Conservation (phyloP, 2,113 vertebrate genomes). For the Phalacrocorax brasilianus region DNA sequence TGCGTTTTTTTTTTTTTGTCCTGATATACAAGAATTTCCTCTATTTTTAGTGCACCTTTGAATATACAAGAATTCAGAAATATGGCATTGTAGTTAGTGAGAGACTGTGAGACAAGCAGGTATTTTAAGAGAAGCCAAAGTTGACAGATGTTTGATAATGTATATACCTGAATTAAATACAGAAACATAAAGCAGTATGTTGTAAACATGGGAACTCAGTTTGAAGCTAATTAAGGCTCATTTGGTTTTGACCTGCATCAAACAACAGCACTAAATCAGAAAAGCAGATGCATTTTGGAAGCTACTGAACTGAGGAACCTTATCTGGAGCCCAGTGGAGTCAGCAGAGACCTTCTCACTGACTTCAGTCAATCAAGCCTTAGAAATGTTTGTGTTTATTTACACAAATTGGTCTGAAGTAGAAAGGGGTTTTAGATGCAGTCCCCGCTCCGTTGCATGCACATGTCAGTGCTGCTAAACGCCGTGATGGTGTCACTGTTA, state of each 20-base stretch:
- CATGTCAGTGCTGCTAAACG: neutral
- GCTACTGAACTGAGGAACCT: slow-evolving; percentile 53
- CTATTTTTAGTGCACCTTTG: slow-evolving; percentile 69
- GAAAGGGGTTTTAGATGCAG: neutral
- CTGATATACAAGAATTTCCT: slow-evolving; percentile 68
- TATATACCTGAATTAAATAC: slow-evolving; percentile 14
- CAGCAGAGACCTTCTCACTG: slow-evolving; percentile 46
- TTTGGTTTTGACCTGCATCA: slow-evolving; percentile 55
- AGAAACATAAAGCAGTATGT: neutral
- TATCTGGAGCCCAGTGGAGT: slow-evolving; percentile 53
- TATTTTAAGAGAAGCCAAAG: slow-evolving; percentile 51
- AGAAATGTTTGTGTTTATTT: slow-evolving; percentile 11
- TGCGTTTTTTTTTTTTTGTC: slow-evolving; percentile 18
- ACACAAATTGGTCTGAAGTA: neutral
- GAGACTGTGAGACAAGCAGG: slow-evolving; percentile 33
- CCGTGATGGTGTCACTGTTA: neutral
- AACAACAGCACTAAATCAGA: slow-evolving; percentile 61
- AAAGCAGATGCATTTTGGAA: slow-evolving; percentile 58
- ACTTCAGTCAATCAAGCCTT: slow-evolving; percentile 35
- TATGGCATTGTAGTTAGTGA: slow-evolving; percentile 7
- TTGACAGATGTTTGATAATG: slow-evolving; percentile 55
- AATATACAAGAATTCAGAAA: slow-evolving; percentile 57
- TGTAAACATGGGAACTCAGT: slow-evolving; percentile 53
- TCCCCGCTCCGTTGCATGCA: neutral
- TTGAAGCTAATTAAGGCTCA: slow-evolving; percentile 62